These are phyloP conservation scores for Phylloscopus whistleri DNA, from an alignment of 2,113 vertebrate genomes.

Conservation along the genomic window DNA sequence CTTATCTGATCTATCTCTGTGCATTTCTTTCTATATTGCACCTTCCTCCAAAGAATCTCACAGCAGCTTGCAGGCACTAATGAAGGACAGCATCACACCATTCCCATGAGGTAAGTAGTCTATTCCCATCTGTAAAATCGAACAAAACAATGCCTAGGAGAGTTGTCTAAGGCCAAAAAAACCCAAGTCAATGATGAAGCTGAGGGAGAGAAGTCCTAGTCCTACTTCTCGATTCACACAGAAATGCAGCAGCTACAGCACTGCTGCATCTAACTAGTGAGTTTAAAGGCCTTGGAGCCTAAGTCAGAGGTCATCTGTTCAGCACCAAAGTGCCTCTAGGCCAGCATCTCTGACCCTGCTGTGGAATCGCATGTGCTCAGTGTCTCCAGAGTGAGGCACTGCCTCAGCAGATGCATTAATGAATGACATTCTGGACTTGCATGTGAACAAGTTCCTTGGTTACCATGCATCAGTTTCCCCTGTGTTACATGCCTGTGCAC, in stretches of 20 bases:
- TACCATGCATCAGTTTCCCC: neutral
- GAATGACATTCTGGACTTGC: neutral
- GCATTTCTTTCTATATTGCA: slow-evolving; percentile 19
- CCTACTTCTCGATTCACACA: neutral
- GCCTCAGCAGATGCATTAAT: neutral
- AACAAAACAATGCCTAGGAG: neutral
- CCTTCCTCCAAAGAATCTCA: slow-evolving; percentile 28
- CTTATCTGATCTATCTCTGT: neutral
- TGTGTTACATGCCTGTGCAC: neutral
- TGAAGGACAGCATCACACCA: neutral
- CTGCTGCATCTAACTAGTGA: neutral
- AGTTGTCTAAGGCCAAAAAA: neutral
- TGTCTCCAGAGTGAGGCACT: neutral
- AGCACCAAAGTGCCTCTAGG: neutral
- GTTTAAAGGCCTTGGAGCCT: neutral
- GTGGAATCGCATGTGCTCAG: neutral
- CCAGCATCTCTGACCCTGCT: neutral
- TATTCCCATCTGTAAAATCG: neutral
- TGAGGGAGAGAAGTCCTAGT: neutral
- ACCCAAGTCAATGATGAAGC: neutral
- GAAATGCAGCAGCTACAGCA: neutral
- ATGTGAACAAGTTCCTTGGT: neutral
- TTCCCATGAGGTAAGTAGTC: neutral
- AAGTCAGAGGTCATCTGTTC: neutral
- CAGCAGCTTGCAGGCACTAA: neutral